These are phyloP conservation scores for Megalonaias nervosa DNA, from an alignment of 1,140 invertebrate genomes.

Conservation along the genomic window DNA sequence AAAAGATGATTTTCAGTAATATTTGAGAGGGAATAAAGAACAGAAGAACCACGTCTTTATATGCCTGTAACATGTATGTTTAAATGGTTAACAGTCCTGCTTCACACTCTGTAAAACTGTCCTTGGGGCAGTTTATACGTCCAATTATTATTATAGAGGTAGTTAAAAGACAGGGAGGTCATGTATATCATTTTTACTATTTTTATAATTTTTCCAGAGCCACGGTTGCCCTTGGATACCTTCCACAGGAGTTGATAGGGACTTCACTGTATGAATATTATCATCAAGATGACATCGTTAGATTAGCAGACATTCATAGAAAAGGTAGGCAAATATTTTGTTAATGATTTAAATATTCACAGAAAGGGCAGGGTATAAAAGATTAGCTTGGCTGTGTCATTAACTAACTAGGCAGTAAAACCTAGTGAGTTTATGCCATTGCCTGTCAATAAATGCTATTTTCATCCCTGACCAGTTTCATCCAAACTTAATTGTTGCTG, in stretches of 20 bases:
- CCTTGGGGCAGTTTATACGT: not conserved
- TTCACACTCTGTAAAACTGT: not conserved
- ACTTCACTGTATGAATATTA: constrained; percentile 96
- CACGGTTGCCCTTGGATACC: constrained; percentile 88
- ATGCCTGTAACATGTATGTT: too few relatives aligned
- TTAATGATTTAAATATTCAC: too few relatives aligned
- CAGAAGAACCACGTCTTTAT: too few relatives aligned
- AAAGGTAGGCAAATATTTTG: constrained; percentile 69
- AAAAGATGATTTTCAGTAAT: too few relatives aligned
- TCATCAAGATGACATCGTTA: constrained; percentile 86
- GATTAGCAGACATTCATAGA: constrained; percentile 89
- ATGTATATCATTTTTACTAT: constrained; percentile 8
- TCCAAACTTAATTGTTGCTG: too few relatives aligned
- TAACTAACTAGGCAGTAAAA: too few relatives aligned
- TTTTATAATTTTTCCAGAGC: constrained; percentile 76
- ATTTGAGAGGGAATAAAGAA: too few relatives aligned
- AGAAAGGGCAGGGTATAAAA: too few relatives aligned
- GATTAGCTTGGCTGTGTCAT: too few relatives aligned
- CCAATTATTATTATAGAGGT: not conserved
- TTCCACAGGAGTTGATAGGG: constrained; percentile 93
- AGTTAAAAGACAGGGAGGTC: not conserved
- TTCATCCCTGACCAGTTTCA: too few relatives aligned
- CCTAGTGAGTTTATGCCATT: too few relatives aligned
- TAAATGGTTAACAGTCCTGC: not conserved
- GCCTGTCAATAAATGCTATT: too few relatives aligned